These are phyloP conservation scores for Abscondita cerata DNA, from an alignment of 2,888 invertebrate genomes.

Conservation along the genomic window DNA sequence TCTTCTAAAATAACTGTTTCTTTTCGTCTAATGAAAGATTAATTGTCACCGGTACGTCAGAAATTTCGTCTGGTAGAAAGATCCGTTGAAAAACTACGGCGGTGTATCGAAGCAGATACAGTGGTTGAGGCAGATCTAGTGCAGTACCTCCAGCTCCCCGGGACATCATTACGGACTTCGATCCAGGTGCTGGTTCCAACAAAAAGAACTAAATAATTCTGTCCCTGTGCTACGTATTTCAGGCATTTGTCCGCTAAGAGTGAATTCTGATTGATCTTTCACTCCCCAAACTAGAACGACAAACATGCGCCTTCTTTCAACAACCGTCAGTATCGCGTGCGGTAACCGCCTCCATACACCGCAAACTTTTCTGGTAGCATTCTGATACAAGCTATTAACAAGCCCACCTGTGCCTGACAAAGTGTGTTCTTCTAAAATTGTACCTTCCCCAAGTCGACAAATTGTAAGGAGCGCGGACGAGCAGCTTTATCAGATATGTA, in stretches of 20 bases:
- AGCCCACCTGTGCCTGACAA: conserved; percentile 61
- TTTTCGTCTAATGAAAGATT: conserved; percentile 74
- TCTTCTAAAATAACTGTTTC: conserved; percentile 76
- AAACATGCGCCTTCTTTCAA: conserved; percentile 79
- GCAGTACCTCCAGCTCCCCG: conserved; percentile 82
- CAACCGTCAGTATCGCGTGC: conserved; percentile 79
- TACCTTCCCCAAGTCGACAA: conserved; percentile 79
- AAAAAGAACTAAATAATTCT: conserved; percentile 84
- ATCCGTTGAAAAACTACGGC: conserved; percentile 84
- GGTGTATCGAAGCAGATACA: conserved; percentile 81
- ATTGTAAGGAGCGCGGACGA: conserved; percentile 76
- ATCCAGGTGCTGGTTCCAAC: conserved; percentile 70
- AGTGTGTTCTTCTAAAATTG: conserved; percentile 83
- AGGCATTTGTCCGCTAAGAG: conserved; percentile 75
- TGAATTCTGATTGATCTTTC: conserved; percentile 72
- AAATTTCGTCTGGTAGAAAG: conserved; percentile 68
- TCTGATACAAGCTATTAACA: conserved; percentile 76
- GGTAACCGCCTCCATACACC: conserved; percentile 91
- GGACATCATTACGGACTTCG: conserved; percentile 63
- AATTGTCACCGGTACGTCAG: conserved; percentile 73
- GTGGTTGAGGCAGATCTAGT: too few relatives aligned
- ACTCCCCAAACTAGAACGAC: conserved; percentile 81
- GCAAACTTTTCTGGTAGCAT: conserved; percentile 85
- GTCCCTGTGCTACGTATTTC: conserved; percentile 79
- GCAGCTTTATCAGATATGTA: conserved; percentile 68